Conservation (phyloP, 2,797 vertebrate genomes). For the Etheostoma perlongum region DNA sequence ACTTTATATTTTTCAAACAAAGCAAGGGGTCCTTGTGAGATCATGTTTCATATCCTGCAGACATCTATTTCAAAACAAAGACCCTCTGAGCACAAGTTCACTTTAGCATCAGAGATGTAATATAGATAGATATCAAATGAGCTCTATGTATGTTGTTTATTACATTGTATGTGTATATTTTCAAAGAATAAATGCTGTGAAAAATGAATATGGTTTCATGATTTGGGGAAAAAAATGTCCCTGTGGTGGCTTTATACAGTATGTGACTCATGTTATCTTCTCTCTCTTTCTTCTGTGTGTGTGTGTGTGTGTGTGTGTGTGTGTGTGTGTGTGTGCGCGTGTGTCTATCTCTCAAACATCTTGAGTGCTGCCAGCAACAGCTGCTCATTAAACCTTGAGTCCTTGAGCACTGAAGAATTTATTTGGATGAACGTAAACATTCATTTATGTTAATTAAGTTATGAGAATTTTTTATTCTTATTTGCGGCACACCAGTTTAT, state of each 20-base stretch:
- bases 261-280: slow-evolving; percentile 2
- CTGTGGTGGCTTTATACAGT: not conserved
- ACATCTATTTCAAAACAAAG: not conserved
- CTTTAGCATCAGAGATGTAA: slow-evolving; percentile 18
- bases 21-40: slow-evolving; percentile 1
- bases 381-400: slow-evolving; percentile 77
- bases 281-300: not conserved
- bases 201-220: slow-evolving; percentile 16
- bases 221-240: not conserved
- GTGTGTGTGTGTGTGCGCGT: no score
- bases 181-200: slow-evolving; percentile 57
- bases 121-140: slow-evolving; percentile 15
- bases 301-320: no score
- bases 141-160: slow-evolving; percentile 33
- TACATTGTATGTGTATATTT: slow-evolving; percentile 35
- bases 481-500: not conserved
- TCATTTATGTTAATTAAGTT: slow-evolving; percentile 19
- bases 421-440: slow-evolving; percentile 45
- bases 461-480: not conserved
- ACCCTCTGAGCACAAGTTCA: slow-evolving; percentile 25
- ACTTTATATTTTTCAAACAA: slow-evolving; percentile 12
- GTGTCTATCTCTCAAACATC: slow-evolving; percentile 31
- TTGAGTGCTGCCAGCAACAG: slow-evolving; percentile 74
- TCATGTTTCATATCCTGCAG: slow-evolving; percentile 1
- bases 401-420: slow-evolving; percentile 39